Conservation (phyloP, 1,140 invertebrate species). For the Penaeus japonicus region DNA sequence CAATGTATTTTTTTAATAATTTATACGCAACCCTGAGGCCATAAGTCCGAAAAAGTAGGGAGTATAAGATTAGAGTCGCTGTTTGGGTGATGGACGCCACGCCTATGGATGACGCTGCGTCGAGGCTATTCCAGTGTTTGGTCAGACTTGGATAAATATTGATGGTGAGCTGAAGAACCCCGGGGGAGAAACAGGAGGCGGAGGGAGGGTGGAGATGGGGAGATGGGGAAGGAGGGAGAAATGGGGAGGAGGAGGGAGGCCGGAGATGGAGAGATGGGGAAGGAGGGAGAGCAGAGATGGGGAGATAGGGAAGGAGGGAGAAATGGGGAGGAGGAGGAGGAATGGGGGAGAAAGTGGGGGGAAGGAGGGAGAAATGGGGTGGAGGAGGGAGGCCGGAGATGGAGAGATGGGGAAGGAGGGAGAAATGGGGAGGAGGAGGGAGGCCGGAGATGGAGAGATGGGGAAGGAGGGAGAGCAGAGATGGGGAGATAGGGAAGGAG, state of each 20-base stretch:
- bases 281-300: background rate
- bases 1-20: too few species aligned
- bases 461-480: background rate
- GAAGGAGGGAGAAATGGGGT: background rate
- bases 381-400: background rate
- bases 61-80: too few species aligned
- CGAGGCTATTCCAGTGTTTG: constrained; percentile 22
- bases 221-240: constrained; percentile 10
- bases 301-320: too few species aligned
- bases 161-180: constrained; percentile 22
- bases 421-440: background rate
- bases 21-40: too few species aligned
- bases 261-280: background rate
- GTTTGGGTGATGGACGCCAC: too few species aligned
- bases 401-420: constrained; percentile 16
- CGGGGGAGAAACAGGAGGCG: background rate
- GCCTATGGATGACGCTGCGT: too few species aligned
- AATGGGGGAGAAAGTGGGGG: background rate
- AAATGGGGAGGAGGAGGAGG: background rate
- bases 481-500: background rate
- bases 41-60: too few species aligned
- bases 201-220: constrained; percentile 12
- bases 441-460: background rate
- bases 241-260: background rate
- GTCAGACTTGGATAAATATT: constrained; percentile 43